Evolutionary conservation across 2,113 vertebrate genomes (phyloP).

Genomic region (Tangachromis dhanisi): DNA sequence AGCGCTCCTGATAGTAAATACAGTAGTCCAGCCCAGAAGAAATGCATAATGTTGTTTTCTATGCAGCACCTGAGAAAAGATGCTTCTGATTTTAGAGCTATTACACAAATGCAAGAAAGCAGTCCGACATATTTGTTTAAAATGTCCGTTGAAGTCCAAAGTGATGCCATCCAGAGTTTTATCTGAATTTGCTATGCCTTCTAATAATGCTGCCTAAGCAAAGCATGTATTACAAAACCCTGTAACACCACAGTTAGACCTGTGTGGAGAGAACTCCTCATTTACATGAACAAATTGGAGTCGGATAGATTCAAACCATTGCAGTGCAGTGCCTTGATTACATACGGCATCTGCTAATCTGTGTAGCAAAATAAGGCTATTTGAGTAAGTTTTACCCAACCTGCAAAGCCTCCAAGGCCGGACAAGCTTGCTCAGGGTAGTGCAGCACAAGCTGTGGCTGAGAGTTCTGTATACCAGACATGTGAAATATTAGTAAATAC

Average conservation of each 20-base stretch:
- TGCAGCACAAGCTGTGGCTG: not conserved
- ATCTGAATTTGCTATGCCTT: not conserved
- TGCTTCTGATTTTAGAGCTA: not conserved
- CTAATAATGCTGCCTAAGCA: not conserved
- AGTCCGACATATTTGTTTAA: not conserved
- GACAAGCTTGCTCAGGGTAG: not conserved
- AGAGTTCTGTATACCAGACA: not conserved
- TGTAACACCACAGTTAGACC: not conserved
- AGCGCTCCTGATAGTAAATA: not conserved
- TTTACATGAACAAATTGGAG: not conserved
- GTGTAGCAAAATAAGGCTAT: not conserved
- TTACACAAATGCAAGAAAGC: not conserved
- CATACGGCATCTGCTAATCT: not conserved
- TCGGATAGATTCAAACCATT: not conserved
- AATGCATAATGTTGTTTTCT: not conserved
- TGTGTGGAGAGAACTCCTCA: not conserved
- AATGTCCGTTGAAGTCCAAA: accelerated
- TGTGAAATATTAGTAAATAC: not conserved
- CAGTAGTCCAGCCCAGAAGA: not conserved
- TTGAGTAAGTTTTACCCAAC: not conserved
- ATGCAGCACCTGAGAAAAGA: not conserved
- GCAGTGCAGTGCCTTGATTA: not conserved
- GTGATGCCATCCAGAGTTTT: not conserved
- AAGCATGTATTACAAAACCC: not conserved
- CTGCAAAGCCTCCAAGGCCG: not conserved